Evolutionary conservation across 2,888 invertebrate genomes (phyloP).

Genomic region (Spodoptera littoralis): DNA sequence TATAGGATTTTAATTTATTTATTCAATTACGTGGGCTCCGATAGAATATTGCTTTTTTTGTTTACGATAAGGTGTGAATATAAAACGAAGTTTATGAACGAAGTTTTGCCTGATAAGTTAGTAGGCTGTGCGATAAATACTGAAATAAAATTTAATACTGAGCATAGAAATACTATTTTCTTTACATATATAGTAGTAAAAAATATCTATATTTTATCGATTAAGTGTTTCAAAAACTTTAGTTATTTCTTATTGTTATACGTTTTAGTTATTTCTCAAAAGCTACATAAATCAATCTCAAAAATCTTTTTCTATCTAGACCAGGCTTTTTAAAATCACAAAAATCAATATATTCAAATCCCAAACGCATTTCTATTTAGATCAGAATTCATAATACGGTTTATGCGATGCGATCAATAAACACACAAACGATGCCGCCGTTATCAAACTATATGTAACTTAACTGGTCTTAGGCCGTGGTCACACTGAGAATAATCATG

Average conservation of each 20-base stretch:
- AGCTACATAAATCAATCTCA: no score
- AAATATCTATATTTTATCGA: no score
- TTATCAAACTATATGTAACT: constrained; percentile 79
- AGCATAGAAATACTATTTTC: no score
- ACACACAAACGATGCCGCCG: constrained; percentile 81
- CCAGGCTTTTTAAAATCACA: background rate
- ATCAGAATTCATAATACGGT: constrained; percentile 60
- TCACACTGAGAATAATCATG: constrained; percentile 57
- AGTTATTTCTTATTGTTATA: no score
- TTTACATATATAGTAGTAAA: no score
- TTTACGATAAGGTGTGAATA: constrained; percentile 32
- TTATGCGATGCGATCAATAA: constrained; percentile 78
- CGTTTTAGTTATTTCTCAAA: no score
- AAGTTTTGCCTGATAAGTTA: background rate
- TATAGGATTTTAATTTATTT: constrained; percentile 65
- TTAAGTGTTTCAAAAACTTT: no score
- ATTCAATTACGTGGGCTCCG: constrained; percentile 48
- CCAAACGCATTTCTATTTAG: constrained; percentile 39
- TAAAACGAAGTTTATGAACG: constrained; percentile 10
- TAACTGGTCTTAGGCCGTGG: constrained; percentile 68
- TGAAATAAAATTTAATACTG: background rate
- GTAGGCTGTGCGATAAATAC: background rate
- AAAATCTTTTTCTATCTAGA: no score
- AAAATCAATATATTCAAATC: constrained; percentile 1
- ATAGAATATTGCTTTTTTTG: constrained; percentile 43